phyloP scores from a whole-genome alignment of 2,888 invertebrate species.

The Agriopis aurantiaria region DNA sequence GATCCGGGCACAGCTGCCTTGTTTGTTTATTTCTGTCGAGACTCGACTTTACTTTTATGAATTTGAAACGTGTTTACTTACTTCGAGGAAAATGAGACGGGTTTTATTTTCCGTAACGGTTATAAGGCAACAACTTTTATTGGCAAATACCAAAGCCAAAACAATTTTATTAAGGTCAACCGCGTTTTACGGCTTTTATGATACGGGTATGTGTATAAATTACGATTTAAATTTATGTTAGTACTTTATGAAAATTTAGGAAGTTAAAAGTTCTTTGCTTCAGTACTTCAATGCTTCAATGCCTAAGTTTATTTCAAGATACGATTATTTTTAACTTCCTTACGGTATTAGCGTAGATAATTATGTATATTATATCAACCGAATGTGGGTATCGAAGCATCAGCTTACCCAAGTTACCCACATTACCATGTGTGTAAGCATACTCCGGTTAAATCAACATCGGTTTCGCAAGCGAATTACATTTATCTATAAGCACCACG shows the following conservation, averaged over 20 bases:
- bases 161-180: constrained; percentile 27
- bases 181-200: constrained; percentile 8
- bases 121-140: constrained; percentile 14
- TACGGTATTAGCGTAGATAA: not conserved
- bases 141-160: constrained; percentile 9
- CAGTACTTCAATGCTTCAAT: not conserved
- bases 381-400: constrained; percentile 47
- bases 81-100: constrained; percentile 15
- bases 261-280: not conserved
- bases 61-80: constrained; percentile 24
- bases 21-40: constrained; percentile 33
- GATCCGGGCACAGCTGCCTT: constrained; percentile 62
- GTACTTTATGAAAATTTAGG: not conserved
- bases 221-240: constrained; percentile 8
- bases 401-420: constrained; percentile 43
- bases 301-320: not conserved
- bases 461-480: constrained; percentile 54
- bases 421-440: constrained; percentile 41
- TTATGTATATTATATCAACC: constrained; percentile 24
- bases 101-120: constrained; percentile 21
- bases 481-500: constrained; percentile 47
- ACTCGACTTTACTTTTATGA: constrained; percentile 21
- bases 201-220: constrained; percentile 1
- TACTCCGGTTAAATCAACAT: constrained; percentile 44
- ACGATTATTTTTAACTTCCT: not conserved